Evolutionary conservation across 1,140 invertebrate species (phyloP).

Genomic region (Campoletis sonorensis): DNA sequence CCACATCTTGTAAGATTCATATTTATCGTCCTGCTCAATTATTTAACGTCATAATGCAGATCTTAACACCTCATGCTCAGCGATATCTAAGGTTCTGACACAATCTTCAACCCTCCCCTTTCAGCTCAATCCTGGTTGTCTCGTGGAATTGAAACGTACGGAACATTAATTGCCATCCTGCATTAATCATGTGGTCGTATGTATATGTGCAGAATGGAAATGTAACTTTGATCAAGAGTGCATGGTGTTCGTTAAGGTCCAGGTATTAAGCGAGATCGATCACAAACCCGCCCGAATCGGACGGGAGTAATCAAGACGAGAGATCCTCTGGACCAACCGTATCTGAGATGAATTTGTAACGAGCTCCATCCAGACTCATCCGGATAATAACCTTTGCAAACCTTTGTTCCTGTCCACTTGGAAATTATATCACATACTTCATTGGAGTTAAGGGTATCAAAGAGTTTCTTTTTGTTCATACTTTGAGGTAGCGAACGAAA

Average conservation of each 20-base stretch:
- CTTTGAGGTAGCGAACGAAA: no score
- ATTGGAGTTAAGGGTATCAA: no score
- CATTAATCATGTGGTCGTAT: not conserved
- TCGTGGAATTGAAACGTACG: constrained; percentile 48
- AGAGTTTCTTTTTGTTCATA: no score
- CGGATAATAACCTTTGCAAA: not conserved
- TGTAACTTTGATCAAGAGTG: not conserved
- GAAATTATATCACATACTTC: not conserved
- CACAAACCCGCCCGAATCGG: constrained; percentile 21
- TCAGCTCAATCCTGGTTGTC: not conserved
- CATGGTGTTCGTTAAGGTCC: constrained; percentile 17
- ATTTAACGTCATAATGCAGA: constrained; percentile 33
- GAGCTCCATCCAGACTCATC: constrained; percentile 3
- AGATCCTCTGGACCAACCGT: not conserved
- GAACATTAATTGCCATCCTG: constrained; percentile 35
- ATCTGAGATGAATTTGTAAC: constrained; percentile 35
- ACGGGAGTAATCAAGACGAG: constrained; percentile 40
- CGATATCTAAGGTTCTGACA: not conserved
- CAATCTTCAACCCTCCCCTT: not conserved
- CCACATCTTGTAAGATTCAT: not conserved
- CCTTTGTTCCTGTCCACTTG: constrained; percentile 2
- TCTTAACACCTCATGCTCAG: constrained; percentile 27
- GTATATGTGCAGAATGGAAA: no score
- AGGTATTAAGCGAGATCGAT: constrained; percentile 37
- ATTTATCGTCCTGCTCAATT: not conserved